Percentiles rank a stretch among this genome's conserved stretches.
Conservation (phyloP, 2,797 vertebrate genomes). For the Sebastes nivosus region DNA sequence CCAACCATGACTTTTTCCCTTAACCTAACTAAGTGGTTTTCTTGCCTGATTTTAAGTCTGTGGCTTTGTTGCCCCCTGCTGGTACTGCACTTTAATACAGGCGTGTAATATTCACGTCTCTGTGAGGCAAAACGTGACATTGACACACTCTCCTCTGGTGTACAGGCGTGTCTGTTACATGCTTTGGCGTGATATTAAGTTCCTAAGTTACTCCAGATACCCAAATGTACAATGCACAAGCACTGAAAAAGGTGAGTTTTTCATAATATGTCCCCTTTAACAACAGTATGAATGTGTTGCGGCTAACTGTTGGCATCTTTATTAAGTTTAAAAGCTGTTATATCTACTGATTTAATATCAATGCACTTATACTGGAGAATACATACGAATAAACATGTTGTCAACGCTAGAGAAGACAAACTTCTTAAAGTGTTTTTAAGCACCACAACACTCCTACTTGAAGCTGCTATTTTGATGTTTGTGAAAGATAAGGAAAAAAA, state of each 20-base stretch:
- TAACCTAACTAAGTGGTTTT: no score
- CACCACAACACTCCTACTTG: neutral
- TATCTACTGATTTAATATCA: neutral
- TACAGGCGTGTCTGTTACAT: accelerated
- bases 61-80: no score
- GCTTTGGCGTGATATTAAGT: no score
- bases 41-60: no score
- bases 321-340: neutral
- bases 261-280: no score
- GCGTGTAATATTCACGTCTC: no score
- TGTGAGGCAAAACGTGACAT: no score
- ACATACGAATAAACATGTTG: neutral
- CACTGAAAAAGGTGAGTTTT: no score
- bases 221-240: no score
- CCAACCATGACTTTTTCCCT: no score
- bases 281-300: neutral
- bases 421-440: neutral
- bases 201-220: no score
- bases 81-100: no score
- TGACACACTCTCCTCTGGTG: accelerated
- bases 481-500: neutral
- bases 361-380: neutral
- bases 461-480: constrained; percentile 32
- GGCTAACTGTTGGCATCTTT: neutral
- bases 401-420: neutral